Evolutionary conservation across 2,797 vertebrate genomes (phyloP).

Genomic region (Neosilurus mollespiculum): DNA sequence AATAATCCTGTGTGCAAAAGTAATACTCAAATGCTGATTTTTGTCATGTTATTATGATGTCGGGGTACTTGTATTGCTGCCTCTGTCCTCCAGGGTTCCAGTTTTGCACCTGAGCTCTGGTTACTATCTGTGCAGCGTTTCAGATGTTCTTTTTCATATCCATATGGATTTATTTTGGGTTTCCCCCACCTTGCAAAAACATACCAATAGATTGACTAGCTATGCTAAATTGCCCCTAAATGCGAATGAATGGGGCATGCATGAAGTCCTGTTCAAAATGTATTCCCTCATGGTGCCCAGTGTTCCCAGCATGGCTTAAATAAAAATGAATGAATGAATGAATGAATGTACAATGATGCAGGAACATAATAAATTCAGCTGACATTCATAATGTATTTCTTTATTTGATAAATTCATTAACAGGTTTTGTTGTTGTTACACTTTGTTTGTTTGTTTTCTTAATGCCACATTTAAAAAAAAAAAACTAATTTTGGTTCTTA

Average conservation of each 20-base stretch:
- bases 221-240: neutral
- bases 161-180: neutral
- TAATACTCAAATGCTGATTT: constrained; percentile 37
- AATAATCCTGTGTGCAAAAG: constrained; percentile 36
- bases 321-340: constrained; percentile 22
- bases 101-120: neutral
- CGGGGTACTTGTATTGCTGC: neutral
- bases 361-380: constrained; percentile 35
- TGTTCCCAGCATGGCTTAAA: neutral
- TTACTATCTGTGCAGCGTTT: neutral
- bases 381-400: neutral
- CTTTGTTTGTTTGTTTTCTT: neutral
- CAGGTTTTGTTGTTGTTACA: neutral
- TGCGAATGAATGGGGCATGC: neutral
- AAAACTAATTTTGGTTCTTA: neutral
- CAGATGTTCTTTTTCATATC: neutral
- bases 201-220: neutral
- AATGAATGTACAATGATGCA: constrained; percentile 30
- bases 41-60: constrained; percentile 25
- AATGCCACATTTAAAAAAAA: neutral
- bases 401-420: neutral
- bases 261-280: neutral
- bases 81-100: neutral
- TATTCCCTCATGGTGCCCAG: neutral
- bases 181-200: neutral